These are phyloP conservation scores for Neoseiulus cucumeris DNA, from an alignment of 1,140 invertebrate genomes.

Conservation along the genomic window DNA sequence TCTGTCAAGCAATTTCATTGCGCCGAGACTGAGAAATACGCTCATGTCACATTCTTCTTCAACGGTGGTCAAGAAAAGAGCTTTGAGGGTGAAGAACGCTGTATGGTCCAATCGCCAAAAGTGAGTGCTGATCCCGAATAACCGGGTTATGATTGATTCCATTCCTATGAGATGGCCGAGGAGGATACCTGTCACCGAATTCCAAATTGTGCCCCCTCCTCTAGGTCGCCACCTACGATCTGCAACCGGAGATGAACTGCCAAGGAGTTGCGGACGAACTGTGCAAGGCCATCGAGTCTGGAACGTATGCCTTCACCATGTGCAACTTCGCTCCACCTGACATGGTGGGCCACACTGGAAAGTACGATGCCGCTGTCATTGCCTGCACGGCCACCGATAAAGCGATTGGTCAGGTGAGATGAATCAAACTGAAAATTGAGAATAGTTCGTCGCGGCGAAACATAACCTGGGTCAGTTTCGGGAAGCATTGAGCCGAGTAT, in stretches of 20 bases:
- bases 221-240: slow-evolving; percentile 29
- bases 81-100: slow-evolving; percentile 29
- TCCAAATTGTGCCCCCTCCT: not conserved
- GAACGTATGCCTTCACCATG: slow-evolving; percentile 32
- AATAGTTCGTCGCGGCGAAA: too few species aligned
- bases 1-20: slow-evolving; percentile 29
- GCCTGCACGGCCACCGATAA: slow-evolving; percentile 30
- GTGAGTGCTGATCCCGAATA: slow-evolving; percentile 7
- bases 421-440: too few species aligned
- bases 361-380: slow-evolving; percentile 30
- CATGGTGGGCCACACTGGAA: slow-evolving; percentile 33
- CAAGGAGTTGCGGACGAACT: slow-evolving; percentile 29
- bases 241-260: slow-evolving; percentile 32
- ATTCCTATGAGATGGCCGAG: too few species aligned
- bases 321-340: slow-evolving; percentile 34
- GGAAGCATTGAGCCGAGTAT: too few species aligned
- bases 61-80: slow-evolving; percentile 30
- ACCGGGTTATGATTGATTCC: not conserved
- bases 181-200: not conserved
- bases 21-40: slow-evolving; percentile 34
- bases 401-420: slow-evolving; percentile 19
- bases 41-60: slow-evolving; percentile 34
- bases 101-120: slow-evolving; percentile 33
- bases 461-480: too few species aligned
- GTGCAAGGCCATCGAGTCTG: slow-evolving; percentile 26